Base-by-base conservation (phyloP, 2,888 invertebrate genomes). In the Ormyrus thymus region DNA sequence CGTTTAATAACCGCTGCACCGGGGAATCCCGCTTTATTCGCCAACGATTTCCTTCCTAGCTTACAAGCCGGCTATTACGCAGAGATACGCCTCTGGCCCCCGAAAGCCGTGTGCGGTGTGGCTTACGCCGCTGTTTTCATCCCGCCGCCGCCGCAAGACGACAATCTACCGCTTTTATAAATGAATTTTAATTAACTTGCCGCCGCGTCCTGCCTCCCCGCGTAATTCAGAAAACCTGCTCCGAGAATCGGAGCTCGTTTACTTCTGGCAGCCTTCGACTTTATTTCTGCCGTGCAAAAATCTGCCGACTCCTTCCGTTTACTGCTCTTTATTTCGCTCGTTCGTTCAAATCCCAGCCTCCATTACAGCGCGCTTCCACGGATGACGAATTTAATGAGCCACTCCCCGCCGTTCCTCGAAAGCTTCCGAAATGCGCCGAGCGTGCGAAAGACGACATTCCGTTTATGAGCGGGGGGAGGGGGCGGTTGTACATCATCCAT, bases 1-100 rank as follows among this genome's bases (percentile, higher is more conserved):
- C 77, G 73, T 79, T 83, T 82, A 81, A 83, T 83, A 83, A 83
- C 81, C 82, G 71, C 74, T 50, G 76, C 74, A n/a, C 51, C 66
- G 48, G 70, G 8, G 66, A 83, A 81, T 79, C 80, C 78, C 43
- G 78, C 74, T 82, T 83, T 83, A 83, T 81, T 82, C 77, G 79
- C 61, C 79, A 65, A 78, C 80, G 79, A 82, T 82, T 81, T 82
- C 75, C 81, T 71, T 71, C 61, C 55, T 78, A 78, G 81, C 62
- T 81, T 78, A 80, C 76, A 72, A 61, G 66, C 56, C 55, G 45
- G 62, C 51, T 46, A 70, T 76, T 71, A 70, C 71, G 11, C 58
- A 48, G 13, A 71, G 59, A 75, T 70, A 65, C 55, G 65, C 53
- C 55, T 53, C 45, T 48, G 53, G 59, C 43, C 78, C 29, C 62